phyloP scores from a whole-genome alignment of 2,113 vertebrate genomes.

The Trematomus loennbergii region DNA sequence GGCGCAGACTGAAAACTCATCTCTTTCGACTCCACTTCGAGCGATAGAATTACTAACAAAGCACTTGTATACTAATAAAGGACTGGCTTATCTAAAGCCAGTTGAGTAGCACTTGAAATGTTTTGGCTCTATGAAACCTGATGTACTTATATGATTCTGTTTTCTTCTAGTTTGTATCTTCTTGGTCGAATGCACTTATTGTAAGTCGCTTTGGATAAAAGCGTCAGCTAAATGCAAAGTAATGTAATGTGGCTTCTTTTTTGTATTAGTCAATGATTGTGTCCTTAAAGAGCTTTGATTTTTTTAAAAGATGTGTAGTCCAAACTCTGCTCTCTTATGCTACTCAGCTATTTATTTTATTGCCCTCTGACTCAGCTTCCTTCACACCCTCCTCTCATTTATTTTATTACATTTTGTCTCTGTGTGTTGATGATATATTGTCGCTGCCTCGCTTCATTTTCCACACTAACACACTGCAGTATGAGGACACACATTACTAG shows the following conservation, averaged over 20 bases:
- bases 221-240: too few species aligned
- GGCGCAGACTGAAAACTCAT: too few species aligned
- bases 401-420: slow-evolving; percentile 38
- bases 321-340: slow-evolving; percentile 1
- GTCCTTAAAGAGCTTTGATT: slow-evolving; percentile 14
- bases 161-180: too few species aligned
- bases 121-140: too few species aligned
- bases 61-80: too few species aligned
- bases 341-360: slow-evolving; percentile 41
- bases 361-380: slow-evolving; percentile 50
- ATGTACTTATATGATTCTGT: too few species aligned
- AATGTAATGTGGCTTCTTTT: neutral
- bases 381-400: neutral
- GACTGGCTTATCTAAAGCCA: too few species aligned
- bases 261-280: neutral
- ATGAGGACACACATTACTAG: neutral
- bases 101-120: too few species aligned
- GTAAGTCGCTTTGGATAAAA: too few species aligned
- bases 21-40: too few species aligned
- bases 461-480: neutral
- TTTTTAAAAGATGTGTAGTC: slow-evolving; percentile 8
- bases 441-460: neutral
- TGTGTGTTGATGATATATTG: neutral
- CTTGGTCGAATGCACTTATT: too few species aligned
- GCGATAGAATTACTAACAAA: too few species aligned